Percentiles rank a stretch among this genome's conserved stretches.
Evolutionary conservation across 2,888 invertebrate genomes (phyloP).

Genomic region (Galerucella pusilla): DNA sequence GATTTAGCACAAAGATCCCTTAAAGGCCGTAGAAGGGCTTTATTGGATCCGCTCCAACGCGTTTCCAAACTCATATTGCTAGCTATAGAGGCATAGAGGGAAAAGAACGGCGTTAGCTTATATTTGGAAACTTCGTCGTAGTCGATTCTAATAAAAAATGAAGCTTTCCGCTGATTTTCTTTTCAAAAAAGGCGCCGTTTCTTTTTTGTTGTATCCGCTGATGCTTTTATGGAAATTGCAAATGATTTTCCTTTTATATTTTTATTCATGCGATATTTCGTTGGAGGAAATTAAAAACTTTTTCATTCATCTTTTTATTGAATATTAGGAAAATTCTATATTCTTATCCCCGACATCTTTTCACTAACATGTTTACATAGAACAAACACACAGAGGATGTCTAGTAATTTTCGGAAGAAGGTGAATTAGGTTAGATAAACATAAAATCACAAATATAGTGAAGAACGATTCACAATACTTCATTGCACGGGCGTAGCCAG

Average conservation of each 20-base stretch:
- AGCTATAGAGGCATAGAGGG: slow-evolving; percentile 22
- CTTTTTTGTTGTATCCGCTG: slow-evolving; percentile 34
- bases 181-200: slow-evolving; percentile 39
- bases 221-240: slow-evolving; percentile 23
- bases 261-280: slow-evolving; percentile 9
- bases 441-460: too few species aligned
- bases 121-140: slow-evolving; percentile 29
- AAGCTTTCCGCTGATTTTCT: slow-evolving; percentile 37
- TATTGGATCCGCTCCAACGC: slow-evolving; percentile 61
- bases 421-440: too few species aligned
- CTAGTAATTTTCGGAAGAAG: too few species aligned
- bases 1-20: slow-evolving; percentile 34
- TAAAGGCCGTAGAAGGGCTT: slow-evolving; percentile 49
- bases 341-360: too few species aligned
- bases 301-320: background rate
- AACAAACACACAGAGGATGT: background rate
- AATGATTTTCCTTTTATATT: slow-evolving; percentile 20
- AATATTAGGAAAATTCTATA: background rate
- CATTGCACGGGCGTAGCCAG: too few species aligned
- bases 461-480: too few species aligned
- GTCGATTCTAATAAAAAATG: slow-evolving; percentile 47
- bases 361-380: background rate
- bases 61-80: slow-evolving; percentile 57
- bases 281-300: slow-evolving; percentile 13
- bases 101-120: slow-evolving; percentile 37